Conservation (phyloP, 2,113 vertebrate species). For the Geothlypis trichas region DNA sequence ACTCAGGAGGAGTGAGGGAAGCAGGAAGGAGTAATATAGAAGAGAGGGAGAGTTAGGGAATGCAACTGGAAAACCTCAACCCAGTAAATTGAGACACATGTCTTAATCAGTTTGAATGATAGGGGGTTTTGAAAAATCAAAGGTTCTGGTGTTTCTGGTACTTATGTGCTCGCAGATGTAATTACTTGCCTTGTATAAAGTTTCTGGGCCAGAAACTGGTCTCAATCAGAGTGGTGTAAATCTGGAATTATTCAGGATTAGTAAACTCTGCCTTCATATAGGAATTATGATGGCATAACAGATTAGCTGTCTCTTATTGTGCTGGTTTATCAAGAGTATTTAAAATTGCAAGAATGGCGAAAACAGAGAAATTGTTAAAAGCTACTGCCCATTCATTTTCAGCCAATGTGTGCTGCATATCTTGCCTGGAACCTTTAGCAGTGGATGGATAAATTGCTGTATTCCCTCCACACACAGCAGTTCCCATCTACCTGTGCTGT, state of each 20-base stretch:
- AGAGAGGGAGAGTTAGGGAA: neutral
- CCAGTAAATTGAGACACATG: constrained; percentile 52
- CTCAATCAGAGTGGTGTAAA: constrained; percentile 24
- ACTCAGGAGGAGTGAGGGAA: constrained; percentile 29
- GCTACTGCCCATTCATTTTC: neutral
- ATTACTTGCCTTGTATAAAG: constrained; percentile 16
- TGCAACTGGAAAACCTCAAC: constrained; percentile 57
- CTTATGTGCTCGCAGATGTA: constrained; percentile 30
- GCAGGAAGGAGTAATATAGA: neutral
- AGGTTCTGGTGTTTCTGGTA: constrained; percentile 37
- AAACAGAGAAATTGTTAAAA: neutral
- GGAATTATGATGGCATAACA: neutral
- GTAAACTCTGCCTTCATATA: neutral
- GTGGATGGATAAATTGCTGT: neutral
- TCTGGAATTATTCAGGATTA: constrained; percentile 33
- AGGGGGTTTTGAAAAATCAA: neutral
- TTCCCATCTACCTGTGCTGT: neutral
- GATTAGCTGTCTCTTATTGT: neutral
- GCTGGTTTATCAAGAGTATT: neutral
- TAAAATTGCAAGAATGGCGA: neutral
- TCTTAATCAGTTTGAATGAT: constrained; percentile 59
- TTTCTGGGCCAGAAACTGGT: neutral
- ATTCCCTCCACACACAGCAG: neutral
- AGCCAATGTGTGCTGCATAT: neutral
- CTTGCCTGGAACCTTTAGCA: neutral